A percentile compares a stretch with the other conserved stretches of the same genome.
phyloP scores from a whole-genome alignment of 2,888 invertebrate species.

The Idaea biselata region DNA sequence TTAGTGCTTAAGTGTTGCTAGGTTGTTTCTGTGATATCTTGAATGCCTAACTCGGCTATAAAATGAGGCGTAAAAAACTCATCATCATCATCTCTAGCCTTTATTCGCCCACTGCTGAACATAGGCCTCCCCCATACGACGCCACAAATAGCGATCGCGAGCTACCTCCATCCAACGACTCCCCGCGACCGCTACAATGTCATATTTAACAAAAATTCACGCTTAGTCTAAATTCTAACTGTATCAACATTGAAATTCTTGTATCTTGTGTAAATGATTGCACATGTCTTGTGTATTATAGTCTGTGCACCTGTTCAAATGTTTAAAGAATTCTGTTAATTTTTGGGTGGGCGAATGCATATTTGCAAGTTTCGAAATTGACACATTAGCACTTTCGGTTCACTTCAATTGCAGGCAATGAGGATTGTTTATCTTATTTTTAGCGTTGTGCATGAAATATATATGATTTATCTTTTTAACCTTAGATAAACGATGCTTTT shows the following conservation, averaged over 20 bases:
- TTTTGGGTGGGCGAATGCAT: conserved; percentile 65
- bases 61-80: too few species aligned
- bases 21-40: neutral
- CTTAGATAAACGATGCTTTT: conserved; percentile 41
- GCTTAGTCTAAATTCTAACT: neutral
- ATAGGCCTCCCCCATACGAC: too few species aligned
- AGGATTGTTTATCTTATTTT: conserved; percentile 44
- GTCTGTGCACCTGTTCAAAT: conserved; percentile 66
- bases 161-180: too few species aligned
- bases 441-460: conserved; percentile 32
- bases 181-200: too few species aligned
- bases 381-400: conserved; percentile 65
- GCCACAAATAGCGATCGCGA: too few species aligned
- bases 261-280: conserved; percentile 50
- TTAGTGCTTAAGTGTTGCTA: conserved; percentile 4
- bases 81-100: too few species aligned
- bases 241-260: neutral
- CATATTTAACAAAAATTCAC: neutral
- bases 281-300: conserved; percentile 43
- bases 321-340: conserved; percentile 43
- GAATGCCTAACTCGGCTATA: neutral
- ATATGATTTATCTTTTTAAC: conserved; percentile 37
- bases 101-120: too few species aligned
- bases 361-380: conserved; percentile 58
- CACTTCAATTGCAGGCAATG: conserved; percentile 53